A percentile compares a stretch with the other conserved stretches of the same genome.
These are phyloP conservation scores for Nipponacmea schrenckii DNA, from an alignment of 2,888 invertebrate species.

Conservation along the genomic window DNA sequence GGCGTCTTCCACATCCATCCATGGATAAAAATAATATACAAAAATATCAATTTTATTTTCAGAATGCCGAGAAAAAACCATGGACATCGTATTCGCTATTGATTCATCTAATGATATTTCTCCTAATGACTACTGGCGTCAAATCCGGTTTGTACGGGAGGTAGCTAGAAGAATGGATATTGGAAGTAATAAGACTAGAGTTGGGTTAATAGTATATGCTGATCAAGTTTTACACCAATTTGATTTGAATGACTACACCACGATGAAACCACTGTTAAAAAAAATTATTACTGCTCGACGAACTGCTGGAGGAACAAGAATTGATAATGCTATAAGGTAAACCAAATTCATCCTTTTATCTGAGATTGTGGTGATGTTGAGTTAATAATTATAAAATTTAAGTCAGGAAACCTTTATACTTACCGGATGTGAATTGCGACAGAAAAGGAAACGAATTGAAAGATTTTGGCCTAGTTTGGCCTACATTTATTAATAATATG, in stretches of 20 bases:
- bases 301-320: constrained; percentile 40
- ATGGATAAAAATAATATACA: no score
- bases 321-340: constrained; percentile 37
- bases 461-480: no score
- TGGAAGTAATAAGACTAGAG: constrained; percentile 42
- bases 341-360: no score
- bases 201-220: constrained; percentile 53
- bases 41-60: background rate
- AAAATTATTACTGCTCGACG: constrained; percentile 41
- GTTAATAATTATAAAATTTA: no score
- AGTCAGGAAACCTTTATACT: no score
- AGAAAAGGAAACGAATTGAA: no score
- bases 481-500: no score
- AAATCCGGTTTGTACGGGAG: constrained; percentile 52
- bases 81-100: constrained; percentile 53
- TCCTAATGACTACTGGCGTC: constrained; percentile 48
- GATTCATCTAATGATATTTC: constrained; percentile 52
- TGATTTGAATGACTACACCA: constrained; percentile 39
- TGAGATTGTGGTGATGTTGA: no score
- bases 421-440: no score
- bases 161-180: constrained; percentile 49
- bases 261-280: constrained; percentile 36
- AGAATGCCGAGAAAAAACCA: constrained; percentile 46
- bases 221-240: constrained; percentile 48
- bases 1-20: no score